phyloP scores from a whole-genome alignment of 2,113 vertebrate species.

The Microtus pennsylvanicus region DNA sequence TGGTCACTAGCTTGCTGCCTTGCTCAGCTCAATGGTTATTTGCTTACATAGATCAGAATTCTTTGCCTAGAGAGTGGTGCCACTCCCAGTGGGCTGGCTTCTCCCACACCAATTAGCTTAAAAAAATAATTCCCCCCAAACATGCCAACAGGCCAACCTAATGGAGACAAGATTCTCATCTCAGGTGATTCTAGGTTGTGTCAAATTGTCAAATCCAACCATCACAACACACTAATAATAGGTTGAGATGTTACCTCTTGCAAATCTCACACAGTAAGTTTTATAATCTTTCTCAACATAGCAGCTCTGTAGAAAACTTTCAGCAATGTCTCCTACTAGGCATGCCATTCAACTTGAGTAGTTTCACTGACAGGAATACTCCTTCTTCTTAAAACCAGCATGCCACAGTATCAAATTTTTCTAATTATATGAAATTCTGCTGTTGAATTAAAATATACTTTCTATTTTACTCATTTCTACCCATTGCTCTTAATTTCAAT shows the following conservation, averaged over 20 bases:
- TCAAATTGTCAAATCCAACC: background rate
- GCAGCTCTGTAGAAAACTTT: background rate
- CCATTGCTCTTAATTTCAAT: conserved; percentile 23
- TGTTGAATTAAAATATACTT: conserved; percentile 10
- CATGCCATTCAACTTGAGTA: background rate
- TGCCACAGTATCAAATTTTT: background rate
- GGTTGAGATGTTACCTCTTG: background rate
- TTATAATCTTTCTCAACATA: background rate
- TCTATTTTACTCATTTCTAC: background rate
- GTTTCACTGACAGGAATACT: background rate
- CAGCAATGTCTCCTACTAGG: background rate
- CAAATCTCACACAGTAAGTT: background rate
- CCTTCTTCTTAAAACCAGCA: background rate
- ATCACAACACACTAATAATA: background rate
- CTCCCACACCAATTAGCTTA: background rate
- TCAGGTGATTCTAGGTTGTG: background rate
- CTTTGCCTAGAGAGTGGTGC: background rate
- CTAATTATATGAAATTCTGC: background rate
- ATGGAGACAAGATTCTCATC: background rate
- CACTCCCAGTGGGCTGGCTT: background rate
- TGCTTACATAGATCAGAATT: background rate
- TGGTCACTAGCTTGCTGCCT: background rate
- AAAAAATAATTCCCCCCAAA: background rate
- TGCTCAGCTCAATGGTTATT: background rate
- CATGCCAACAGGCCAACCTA: background rate